Evolutionary conservation across 2,797 vertebrate species (phyloP).

Genomic region (Pangasius larnaudii): DNA sequence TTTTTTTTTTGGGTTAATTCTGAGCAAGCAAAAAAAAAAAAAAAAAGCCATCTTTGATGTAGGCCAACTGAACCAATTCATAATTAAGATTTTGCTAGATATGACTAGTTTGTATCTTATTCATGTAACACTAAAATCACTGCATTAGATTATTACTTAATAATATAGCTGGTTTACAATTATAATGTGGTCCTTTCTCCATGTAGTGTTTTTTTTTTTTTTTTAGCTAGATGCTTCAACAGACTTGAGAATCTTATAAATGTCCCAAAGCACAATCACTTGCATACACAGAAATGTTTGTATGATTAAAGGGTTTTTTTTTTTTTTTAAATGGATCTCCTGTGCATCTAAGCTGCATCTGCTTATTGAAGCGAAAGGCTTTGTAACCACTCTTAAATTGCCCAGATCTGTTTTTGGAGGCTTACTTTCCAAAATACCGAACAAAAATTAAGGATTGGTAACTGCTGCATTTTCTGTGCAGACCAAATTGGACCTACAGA

Average conservation of each 20-base stretch:
- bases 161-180: constrained; percentile 1
- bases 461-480: neutral
- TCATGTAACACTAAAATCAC: neutral
- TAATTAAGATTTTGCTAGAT: neutral
- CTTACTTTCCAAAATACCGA: neutral
- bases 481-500: neutral
- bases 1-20: neutral
- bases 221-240: neutral
- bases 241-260: neutral
- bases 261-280: constrained; percentile 10
- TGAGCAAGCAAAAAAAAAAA: constrained; percentile 14
- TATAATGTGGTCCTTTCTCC: neutral
- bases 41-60: neutral
- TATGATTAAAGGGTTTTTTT: neutral
- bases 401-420: neutral
- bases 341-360: neutral
- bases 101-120: neutral
- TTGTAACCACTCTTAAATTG: neutral
- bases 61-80: neutral
- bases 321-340: neutral
- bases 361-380: neutral
- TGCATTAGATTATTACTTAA: neutral
- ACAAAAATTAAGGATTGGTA: neutral
- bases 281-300: neutral
- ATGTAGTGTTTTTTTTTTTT: neutral